Evolutionary conservation across 1,140 invertebrate genomes (phyloP).

Genomic region (Camponotus pennsylvanicus): DNA sequence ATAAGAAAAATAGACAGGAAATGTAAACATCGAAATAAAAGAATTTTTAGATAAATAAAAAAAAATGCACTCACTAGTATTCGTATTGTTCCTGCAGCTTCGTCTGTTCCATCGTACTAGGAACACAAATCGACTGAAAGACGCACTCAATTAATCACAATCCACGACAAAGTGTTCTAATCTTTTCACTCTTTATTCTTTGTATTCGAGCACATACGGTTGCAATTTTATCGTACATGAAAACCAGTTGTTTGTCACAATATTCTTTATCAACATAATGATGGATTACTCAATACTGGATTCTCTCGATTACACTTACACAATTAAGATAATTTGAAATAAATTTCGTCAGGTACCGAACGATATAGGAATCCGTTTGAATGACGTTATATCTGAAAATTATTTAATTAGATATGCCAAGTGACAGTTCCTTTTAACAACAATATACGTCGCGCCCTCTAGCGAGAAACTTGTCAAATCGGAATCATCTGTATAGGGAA

Average conservation of each 20-base stretch:
- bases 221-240: too few species aligned
- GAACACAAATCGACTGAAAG: neutral
- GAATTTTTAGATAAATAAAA: too few species aligned
- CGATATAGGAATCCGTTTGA: neutral
- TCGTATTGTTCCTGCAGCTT: neutral
- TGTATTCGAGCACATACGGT: neutral
- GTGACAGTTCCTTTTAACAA: neutral
- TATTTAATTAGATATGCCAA: neutral
- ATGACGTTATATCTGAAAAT: neutral
- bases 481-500: neutral
- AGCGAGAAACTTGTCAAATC: neutral
- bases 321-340: neutral
- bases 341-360: neutral
- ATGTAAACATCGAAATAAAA: too few species aligned
- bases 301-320: neutral
- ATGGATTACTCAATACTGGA: too few species aligned
- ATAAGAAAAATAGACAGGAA: too few species aligned
- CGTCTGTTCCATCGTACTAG: neutral
- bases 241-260: too few species aligned
- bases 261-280: neutral
- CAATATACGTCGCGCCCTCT: neutral
- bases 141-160: neutral
- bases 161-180: neutral
- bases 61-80: neutral
- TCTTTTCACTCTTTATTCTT: neutral